Evolutionary conservation across 2,888 invertebrate species (phyloP).

Genomic region (Tigriopus californicus): DNA sequence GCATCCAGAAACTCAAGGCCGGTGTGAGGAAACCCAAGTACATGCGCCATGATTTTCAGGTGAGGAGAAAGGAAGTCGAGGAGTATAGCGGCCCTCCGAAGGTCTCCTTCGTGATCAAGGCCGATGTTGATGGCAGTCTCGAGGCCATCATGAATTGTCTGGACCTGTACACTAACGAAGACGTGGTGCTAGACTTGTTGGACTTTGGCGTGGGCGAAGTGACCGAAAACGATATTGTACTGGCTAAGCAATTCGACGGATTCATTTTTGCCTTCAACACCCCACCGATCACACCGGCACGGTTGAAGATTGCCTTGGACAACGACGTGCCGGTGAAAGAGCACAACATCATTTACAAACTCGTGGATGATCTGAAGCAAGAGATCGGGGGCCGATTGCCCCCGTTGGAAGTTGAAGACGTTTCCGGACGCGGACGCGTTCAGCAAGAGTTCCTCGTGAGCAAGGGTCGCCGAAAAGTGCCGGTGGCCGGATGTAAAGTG

Average conservation of each 20-base stretch:
- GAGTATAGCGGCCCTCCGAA: slow-evolving; percentile 29
- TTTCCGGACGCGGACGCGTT: slow-evolving; percentile 44
- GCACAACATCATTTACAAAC: slow-evolving; percentile 77
- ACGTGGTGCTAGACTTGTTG: slow-evolving; percentile 60
- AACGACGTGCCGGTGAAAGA: slow-evolving; percentile 40
- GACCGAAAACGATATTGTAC: slow-evolving; percentile 58
- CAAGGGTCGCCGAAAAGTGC: slow-evolving; percentile 55
- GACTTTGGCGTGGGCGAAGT: slow-evolving; percentile 78
- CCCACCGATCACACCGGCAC: slow-evolving; percentile 23
- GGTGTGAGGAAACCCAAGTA: neutral
- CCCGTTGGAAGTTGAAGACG: slow-evolving; percentile 47
- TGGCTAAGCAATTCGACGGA: slow-evolving; percentile 29
- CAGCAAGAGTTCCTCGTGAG: slow-evolving; percentile 60
- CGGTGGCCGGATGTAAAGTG: slow-evolving; percentile 76
- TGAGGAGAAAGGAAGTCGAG: neutral
- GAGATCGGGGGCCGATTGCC: slow-evolving; percentile 57
- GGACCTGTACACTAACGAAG: slow-evolving; percentile 56
- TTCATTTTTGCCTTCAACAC: slow-evolving; percentile 79
- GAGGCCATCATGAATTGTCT: slow-evolving; percentile 84
- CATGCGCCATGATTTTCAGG: neutral
- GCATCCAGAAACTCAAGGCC: neutral
- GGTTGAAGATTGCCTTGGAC: slow-evolving; percentile 27
- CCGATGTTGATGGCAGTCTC: slow-evolving; percentile 87
- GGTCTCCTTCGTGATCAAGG: slow-evolving; percentile 46
- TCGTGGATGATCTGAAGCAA: slow-evolving; percentile 68